phyloP scores from a whole-genome alignment of 2,888 invertebrate species.

The Protophormia terraenovae region DNA sequence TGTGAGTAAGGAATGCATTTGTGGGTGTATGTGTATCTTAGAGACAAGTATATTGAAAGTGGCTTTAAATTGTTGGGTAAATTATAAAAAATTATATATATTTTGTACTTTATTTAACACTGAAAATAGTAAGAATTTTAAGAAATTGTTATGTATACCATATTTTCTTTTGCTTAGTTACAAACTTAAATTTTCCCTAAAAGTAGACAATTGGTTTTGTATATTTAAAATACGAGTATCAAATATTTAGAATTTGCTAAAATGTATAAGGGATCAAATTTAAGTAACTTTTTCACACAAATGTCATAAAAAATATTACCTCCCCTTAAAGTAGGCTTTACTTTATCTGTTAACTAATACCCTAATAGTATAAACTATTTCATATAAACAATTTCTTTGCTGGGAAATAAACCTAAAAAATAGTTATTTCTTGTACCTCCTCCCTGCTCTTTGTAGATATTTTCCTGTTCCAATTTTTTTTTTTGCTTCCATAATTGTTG shows the following conservation, averaged over 20 bases:
- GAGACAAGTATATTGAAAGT: neutral
- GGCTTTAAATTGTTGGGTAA: slow-evolving; percentile 6
- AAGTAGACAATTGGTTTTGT: neutral
- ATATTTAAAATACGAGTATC: no score
- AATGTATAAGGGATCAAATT: no score
- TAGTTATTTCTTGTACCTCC: no score
- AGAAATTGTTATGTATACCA: neutral
- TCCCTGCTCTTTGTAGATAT: no score
- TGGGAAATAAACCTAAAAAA: no score
- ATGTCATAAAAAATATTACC: no score
- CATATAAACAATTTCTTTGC: no score
- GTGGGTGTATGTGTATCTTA: neutral
- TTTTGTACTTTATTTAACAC: neutral
- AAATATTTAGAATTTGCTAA: no score
- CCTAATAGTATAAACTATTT: neutral
- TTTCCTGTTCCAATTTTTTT: neutral
- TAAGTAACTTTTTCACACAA: no score
- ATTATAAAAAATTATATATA: neutral
- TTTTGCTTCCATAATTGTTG: neutral
- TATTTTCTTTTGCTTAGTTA: no score
- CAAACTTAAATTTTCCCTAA: no score
- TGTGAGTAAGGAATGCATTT: neutral
- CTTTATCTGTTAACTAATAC: neutral
- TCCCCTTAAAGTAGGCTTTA: neutral
- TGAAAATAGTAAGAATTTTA: neutral